Conservation (phyloP, 2,888 invertebrate genomes). For the Blomia tropicalis region DNA sequence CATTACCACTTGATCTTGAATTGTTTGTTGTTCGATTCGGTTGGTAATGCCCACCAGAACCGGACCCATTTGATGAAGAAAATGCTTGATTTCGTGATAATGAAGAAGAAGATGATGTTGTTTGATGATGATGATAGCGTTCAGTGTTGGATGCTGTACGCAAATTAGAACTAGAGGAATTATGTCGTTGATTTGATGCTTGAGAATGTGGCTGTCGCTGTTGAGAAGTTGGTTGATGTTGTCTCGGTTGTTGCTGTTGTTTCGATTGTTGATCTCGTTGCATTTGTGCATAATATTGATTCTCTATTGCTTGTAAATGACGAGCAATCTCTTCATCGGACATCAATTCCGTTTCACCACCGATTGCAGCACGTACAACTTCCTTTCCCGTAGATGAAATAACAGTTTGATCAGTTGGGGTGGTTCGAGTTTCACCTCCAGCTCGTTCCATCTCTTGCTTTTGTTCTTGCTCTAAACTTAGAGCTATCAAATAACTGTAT, state of each 20-base stretch:
- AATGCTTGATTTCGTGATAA: too few species aligned
- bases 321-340: conserved; percentile 39
- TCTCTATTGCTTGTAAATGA: conserved; percentile 39
- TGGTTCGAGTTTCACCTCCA: neutral
- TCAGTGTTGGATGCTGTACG: too few species aligned
- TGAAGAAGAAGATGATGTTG: too few species aligned
- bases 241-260: conserved; percentile 1
- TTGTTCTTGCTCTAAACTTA: conserved; percentile 39
- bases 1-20: too few species aligned
- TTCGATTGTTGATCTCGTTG: neutral
- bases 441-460: conserved; percentile 30
- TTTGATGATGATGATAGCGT: too few species aligned
- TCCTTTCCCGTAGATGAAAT: neutral
- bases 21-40: too few species aligned
- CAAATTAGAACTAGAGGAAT: too few species aligned
- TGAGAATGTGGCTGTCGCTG: neutral
- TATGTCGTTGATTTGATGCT: too few species aligned
- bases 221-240: neutral
- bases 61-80: too few species aligned
- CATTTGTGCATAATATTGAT: conserved; percentile 28
- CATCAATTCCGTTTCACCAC: conserved; percentile 3
- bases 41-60: too few species aligned
- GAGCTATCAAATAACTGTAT: conserved; percentile 39
- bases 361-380: neutral
- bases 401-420: neutral